A percentile compares a stretch with the other conserved stretches of the same genome.
Conservation (phyloP, 2,888 invertebrate species). For the Allacma fusca region DNA sequence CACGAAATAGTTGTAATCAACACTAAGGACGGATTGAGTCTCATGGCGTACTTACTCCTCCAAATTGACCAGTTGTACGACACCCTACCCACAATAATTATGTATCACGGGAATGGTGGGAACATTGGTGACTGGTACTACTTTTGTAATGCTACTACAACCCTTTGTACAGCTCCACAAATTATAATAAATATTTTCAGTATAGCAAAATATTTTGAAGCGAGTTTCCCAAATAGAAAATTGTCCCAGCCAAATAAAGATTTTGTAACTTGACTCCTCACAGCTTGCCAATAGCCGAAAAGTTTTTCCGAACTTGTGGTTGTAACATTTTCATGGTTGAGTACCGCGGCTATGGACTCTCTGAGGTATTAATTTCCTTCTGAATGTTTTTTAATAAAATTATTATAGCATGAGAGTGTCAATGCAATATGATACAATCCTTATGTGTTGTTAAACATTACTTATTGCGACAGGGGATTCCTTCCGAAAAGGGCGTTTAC, state of each 20-base stretch:
- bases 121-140: constrained; percentile 37
- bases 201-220: too few relatives aligned
- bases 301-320: neutral
- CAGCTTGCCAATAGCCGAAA: constrained; percentile 29
- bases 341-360: constrained; percentile 41
- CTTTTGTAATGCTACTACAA: too few relatives aligned
- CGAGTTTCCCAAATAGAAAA: too few relatives aligned
- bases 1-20: constrained; percentile 26
- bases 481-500: constrained; percentile 39
- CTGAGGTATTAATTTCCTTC: constrained; percentile 22
- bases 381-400: neutral
- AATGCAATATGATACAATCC: too few relatives aligned
- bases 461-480: constrained; percentile 17
- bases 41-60: constrained; percentile 22
- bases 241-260: too few relatives aligned
- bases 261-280: too few relatives aligned
- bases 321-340: constrained; percentile 33
- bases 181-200: too few relatives aligned
- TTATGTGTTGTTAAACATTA: too few relatives aligned
- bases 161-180: too few relatives aligned
- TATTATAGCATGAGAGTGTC: neutral
- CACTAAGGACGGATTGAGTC: constrained; percentile 25
- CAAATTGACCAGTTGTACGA: neutral
- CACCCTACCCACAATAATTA: constrained; percentile 25
- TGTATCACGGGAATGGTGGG: constrained; percentile 41